Base-by-base conservation (phyloP, 2,113 vertebrate species). In the Ploceus nigricollis region DNA sequence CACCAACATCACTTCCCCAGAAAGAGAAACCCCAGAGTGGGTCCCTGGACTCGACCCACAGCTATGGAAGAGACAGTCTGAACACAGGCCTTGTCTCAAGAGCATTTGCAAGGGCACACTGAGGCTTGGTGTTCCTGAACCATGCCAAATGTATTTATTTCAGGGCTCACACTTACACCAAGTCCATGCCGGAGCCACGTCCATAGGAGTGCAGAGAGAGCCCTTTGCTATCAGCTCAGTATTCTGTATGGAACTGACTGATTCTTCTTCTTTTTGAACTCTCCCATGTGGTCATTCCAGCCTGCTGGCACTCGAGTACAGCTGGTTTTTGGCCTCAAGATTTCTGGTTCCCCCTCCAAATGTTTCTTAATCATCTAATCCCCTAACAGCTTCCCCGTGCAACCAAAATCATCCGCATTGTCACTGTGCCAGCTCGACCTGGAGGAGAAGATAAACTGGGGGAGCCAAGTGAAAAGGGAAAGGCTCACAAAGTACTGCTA, bases 171-270 rank as follows among this genome's bases (percentile, higher is more conserved):
- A 0, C 21, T 75, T 37, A 35, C 1, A 27, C 31, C 33, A 72
- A 75, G 44, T 27, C 37, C 30, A 9, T 4, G 0, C 22, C 5
- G 2, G 10, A 77, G 48, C 3, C 1, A 77, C 2, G 0, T 18
- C 39, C 48, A 3, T 0, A 30, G 44, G 58, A 69, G 44, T 48
- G 44, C 6, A 84, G 33, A n/a, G 24, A 58, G 12, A 73, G 63
- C 22, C 48, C 57, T 61, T 37, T 61, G 48, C 83, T 37, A 16
- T 39, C 83, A 71, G 64, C 56, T 73, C 2, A 1, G 10, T 28
- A 23, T 51, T 51, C 69, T 47, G 10, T 5, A 53, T 1, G 5
- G 60, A 69, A 48, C 0, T 1, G 3, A 54, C 0, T 16, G 20
- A 53, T 39, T 61, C 20, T 21, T 21, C 40, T 58, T 33, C 44